These are phyloP conservation scores for Ormyrus labotus DNA, from an alignment of 2,888 invertebrate genomes.

Conservation along the genomic window DNA sequence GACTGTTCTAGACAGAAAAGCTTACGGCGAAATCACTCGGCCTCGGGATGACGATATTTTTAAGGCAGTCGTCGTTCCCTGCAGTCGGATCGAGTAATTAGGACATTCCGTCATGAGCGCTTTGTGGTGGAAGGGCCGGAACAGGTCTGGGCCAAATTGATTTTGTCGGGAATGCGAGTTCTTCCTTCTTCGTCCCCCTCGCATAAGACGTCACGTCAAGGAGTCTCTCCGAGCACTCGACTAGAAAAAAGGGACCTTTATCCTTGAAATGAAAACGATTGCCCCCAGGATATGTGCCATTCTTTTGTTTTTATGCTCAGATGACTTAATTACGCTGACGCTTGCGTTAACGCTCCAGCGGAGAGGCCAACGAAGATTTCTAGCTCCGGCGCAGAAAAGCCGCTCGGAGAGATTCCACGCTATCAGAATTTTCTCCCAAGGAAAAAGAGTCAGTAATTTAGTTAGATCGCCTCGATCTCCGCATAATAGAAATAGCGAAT, in stretches of 20 bases:
- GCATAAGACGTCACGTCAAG: conserved; percentile 1
- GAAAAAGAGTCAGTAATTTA: neutral
- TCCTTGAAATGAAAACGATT: conserved; percentile 3
- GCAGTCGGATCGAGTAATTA: conserved; percentile 27
- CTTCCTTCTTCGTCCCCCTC: neutral
- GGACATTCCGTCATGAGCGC: conserved; percentile 43
- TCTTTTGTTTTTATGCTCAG: conserved; percentile 49
- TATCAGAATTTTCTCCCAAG: neutral
- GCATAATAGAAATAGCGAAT: conserved; percentile 5
- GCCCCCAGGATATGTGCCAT: conserved; percentile 27
- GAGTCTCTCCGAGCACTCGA: conserved; percentile 24
- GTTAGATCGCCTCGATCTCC: neutral
- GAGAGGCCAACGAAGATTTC: neutral
- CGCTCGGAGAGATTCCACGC: too few species aligned
- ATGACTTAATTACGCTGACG: conserved; percentile 40
- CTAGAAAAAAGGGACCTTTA: conserved; percentile 32
- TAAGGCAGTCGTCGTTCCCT: conserved; percentile 22
- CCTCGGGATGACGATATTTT: conserved; percentile 15
- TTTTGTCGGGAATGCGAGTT: conserved; percentile 40
- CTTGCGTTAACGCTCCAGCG: neutral
- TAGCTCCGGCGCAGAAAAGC: neutral
- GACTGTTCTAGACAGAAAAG: neutral
- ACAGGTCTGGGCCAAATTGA: conserved; percentile 41
- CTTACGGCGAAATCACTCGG: neutral
- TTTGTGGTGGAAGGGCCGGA: conserved; percentile 39